Evolutionary conservation across 1,140 invertebrate genomes (phyloP).

Genomic region (Lerema accius): DNA sequence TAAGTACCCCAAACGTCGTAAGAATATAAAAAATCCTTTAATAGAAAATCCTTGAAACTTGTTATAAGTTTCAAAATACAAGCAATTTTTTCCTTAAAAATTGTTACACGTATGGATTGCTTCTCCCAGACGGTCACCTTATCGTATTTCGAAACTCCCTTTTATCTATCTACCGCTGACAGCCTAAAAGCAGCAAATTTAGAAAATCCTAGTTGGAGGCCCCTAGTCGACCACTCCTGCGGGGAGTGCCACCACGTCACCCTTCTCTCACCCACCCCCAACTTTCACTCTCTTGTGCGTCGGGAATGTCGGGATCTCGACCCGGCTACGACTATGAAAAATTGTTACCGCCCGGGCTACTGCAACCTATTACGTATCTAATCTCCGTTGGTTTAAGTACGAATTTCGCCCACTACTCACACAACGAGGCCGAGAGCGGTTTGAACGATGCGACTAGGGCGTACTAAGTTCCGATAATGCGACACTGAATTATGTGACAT

Average conservation of each 20-base stretch:
- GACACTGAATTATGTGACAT: slow-evolving; percentile 53
- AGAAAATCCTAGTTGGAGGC: slow-evolving; percentile 74
- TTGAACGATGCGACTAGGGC: slow-evolving; percentile 68
- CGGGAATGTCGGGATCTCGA: slow-evolving; percentile 76
- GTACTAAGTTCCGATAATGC: slow-evolving; percentile 59
- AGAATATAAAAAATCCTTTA: too few relatives aligned
- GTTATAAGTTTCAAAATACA: too few relatives aligned
- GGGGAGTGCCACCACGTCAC: slow-evolving; percentile 61
- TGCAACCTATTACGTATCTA: slow-evolving; percentile 47
- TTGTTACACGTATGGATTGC: too few relatives aligned
- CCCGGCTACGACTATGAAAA: slow-evolving; percentile 54
- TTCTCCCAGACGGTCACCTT: neutral
- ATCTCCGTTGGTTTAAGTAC: slow-evolving; percentile 41
- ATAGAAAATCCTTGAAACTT: too few relatives aligned
- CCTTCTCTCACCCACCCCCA: slow-evolving; percentile 65
- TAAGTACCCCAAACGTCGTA: too few relatives aligned
- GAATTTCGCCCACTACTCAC: slow-evolving; percentile 52
- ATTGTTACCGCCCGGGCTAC: slow-evolving; percentile 47
- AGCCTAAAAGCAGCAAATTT: slow-evolving; percentile 75
- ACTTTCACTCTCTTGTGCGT: slow-evolving; percentile 76
- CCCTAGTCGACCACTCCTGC: slow-evolving; percentile 77
- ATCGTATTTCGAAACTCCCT: slow-evolving; percentile 40
- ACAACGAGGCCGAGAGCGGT: slow-evolving; percentile 70
- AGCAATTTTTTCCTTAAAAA: too few relatives aligned
- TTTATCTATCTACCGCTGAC: slow-evolving; percentile 52